These are phyloP conservation scores for Brachyptera putata DNA, from an alignment of 2,888 invertebrate genomes.

Conservation along the genomic window DNA sequence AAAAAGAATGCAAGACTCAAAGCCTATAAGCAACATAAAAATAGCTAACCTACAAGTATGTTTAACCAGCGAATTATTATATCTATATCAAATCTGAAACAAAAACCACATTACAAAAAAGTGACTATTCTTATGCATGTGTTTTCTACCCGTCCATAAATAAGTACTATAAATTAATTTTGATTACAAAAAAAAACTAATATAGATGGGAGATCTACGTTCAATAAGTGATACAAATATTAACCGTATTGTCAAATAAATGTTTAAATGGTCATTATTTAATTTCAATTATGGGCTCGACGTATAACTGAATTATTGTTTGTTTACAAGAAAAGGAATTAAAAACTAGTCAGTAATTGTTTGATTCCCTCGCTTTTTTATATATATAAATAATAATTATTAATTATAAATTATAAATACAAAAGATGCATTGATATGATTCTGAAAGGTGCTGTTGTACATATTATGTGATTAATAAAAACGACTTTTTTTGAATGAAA, in stretches of 20 bases:
- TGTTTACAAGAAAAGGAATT: conserved; percentile 7
- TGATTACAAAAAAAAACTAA: background rate
- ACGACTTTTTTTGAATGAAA: conserved; percentile 7
- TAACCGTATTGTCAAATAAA: conserved; percentile 11
- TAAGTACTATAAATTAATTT: no score
- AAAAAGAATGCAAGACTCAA: conserved; percentile 8
- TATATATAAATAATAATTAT: conserved; percentile 1
- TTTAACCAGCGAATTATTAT: conserved; percentile 2
- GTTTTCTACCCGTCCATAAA: conserved; percentile 8
- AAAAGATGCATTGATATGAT: conserved; percentile 29
- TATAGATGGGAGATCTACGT: conserved; percentile 3
- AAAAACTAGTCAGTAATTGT: conserved; percentile 28
- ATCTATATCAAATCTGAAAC: background rate
- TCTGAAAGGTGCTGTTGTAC: conserved; percentile 28
- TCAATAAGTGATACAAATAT: conserved; percentile 13
- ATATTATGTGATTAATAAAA: conserved; percentile 25
- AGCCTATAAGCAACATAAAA: conserved; percentile 3
- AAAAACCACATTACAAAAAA: background rate
- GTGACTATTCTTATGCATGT: conserved; percentile 15
- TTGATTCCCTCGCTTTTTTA: conserved; percentile 26
- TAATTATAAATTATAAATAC: conserved; percentile 19
- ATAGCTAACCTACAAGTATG: background rate
- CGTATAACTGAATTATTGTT: background rate
- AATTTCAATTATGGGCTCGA: background rate
- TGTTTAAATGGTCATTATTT: conserved; percentile 10